These are phyloP conservation scores for Pogona vitticeps DNA, from an alignment of 2,113 vertebrate species.

Conservation along the genomic window DNA sequence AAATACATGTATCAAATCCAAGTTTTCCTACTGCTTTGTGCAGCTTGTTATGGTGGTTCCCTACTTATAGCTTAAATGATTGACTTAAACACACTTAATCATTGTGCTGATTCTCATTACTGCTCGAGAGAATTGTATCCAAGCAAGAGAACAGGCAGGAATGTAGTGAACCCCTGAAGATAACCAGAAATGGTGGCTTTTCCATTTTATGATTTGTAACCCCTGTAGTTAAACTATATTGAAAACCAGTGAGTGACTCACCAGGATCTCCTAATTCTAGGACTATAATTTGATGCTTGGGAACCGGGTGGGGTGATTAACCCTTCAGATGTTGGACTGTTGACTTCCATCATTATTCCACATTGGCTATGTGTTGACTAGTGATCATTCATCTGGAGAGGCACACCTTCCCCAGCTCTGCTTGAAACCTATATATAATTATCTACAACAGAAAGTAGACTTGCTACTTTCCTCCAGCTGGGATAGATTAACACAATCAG, in stretches of 20 bases:
- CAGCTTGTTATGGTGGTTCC: background rate
- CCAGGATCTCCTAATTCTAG: background rate
- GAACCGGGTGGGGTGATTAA: background rate
- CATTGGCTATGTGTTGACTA: background rate
- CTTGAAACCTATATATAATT: background rate
- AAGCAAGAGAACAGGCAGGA: background rate
- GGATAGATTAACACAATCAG: background rate
- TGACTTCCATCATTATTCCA: background rate
- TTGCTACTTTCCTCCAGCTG: background rate
- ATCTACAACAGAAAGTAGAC: background rate
- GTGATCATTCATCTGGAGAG: background rate
- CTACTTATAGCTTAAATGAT: background rate
- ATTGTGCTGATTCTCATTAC: too few relatives aligned
- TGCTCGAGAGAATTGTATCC: background rate
- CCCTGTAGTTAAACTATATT: background rate
- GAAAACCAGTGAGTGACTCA: background rate
- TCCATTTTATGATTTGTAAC: background rate
- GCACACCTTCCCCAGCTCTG: too few relatives aligned
- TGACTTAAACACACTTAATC: background rate
- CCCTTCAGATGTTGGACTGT: background rate
- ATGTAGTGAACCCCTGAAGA: too few relatives aligned
- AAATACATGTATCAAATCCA: background rate
- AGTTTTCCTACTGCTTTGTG: background rate
- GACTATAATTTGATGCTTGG: background rate
- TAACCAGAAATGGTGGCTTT: background rate